phyloP scores from a whole-genome alignment of 2,113 vertebrate species.

The Saiga tatarica region DNA sequence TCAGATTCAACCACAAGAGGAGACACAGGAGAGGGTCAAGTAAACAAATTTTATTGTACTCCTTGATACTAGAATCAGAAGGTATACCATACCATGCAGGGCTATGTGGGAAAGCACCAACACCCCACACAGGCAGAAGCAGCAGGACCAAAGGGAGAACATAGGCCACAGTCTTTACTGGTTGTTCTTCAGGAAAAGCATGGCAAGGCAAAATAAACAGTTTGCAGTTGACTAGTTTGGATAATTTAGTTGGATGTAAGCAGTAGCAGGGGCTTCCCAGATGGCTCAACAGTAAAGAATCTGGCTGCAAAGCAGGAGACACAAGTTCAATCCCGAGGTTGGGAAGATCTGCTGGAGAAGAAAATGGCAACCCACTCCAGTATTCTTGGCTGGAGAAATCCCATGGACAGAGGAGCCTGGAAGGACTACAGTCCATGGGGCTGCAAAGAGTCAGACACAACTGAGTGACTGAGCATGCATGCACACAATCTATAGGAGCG shows the following conservation, averaged over 20 bases:
- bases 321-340: neutral
- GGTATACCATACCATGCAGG: neutral
- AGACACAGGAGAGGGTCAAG: neutral
- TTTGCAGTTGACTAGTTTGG: neutral
- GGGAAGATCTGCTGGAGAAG: neutral
- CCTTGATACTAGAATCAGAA: neutral
- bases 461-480: neutral
- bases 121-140: neutral
- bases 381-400: neutral
- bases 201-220: neutral
- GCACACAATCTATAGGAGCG: neutral
- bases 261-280: neutral
- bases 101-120: neutral
- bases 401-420: neutral
- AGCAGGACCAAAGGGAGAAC: neutral
- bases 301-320: neutral
- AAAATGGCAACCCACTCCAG: neutral
- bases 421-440: neutral
- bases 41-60: neutral
- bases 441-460: neutral
- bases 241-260: neutral
- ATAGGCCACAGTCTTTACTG: neutral
- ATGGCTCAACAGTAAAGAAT: neutral
- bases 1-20: neutral
- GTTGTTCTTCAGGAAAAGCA: neutral